Conservation (phyloP, 2,888 invertebrate genomes). For the Harpalus rufipes region DNA sequence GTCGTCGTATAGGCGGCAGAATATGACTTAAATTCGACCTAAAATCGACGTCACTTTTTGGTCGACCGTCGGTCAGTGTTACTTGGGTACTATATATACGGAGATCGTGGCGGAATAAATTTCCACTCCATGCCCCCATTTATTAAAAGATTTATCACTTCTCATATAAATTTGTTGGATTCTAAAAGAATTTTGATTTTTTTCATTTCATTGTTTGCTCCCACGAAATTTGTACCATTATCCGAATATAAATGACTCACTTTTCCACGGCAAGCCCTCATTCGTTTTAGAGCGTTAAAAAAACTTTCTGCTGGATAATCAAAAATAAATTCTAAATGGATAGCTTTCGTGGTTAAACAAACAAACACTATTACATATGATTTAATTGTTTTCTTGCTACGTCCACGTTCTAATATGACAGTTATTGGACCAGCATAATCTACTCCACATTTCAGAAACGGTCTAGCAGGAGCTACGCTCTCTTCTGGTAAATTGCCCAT, state of each 20-base stretch:
- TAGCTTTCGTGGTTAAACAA: constrained; percentile 69
- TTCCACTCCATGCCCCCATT: constrained; percentile 69
- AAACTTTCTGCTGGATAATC: constrained; percentile 68
- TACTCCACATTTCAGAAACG: constrained; percentile 11
- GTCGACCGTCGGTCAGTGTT: too few relatives aligned
- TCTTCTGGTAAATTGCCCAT: constrained; percentile 38
- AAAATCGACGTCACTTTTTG: too few relatives aligned
- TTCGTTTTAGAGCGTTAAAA: constrained; percentile 68
- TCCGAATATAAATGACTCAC: constrained; percentile 68
- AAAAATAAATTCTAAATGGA: constrained; percentile 69
- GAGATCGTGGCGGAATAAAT: constrained; percentile 71
- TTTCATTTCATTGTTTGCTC: constrained; percentile 68
- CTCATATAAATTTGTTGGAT: not conserved
- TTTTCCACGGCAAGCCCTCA: constrained; percentile 69
- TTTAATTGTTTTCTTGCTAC: constrained; percentile 47
- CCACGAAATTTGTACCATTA: constrained; percentile 70
- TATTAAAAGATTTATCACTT: not conserved
- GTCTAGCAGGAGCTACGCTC: constrained; percentile 68
- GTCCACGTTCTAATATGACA: not conserved
- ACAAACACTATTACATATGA: constrained; percentile 69
- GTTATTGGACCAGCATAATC: constrained; percentile 41
- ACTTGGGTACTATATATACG: too few relatives aligned
- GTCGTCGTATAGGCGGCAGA: too few relatives aligned
- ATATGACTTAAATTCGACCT: too few relatives aligned
- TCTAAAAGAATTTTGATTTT: not conserved